These are phyloP conservation scores for Botia almorhae DNA, from an alignment of 2,797 vertebrate genomes.

Conservation along the genomic window DNA sequence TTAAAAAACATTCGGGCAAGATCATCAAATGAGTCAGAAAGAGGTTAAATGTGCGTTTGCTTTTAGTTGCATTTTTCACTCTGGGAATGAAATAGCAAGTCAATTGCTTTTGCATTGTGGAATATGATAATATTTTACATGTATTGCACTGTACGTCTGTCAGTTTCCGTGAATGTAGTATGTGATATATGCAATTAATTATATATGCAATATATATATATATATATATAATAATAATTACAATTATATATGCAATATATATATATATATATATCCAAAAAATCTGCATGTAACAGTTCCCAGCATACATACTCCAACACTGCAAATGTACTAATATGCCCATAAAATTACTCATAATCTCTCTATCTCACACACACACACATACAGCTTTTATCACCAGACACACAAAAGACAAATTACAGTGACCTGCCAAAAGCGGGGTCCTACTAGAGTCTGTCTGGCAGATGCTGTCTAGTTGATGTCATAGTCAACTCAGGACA, in stretches of 20 bases:
- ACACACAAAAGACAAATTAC: not conserved
- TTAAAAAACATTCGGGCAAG: no score
- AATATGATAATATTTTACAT: not conserved
- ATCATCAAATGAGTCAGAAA: no score
- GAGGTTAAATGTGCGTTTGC: no score
- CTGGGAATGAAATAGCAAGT: not conserved
- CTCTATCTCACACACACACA: not conserved
- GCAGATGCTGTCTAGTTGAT: not conserved
- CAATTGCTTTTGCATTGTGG: not conserved
- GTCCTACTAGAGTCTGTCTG: conserved; percentile 6
- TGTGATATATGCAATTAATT: no score
- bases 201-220: not conserved
- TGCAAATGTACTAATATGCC: not conserved
- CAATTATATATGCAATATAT: not conserved
- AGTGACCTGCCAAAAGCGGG: not conserved
- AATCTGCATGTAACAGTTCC: not conserved
- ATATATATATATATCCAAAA: not conserved
- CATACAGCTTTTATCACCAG: conserved; percentile 3
- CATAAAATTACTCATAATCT: not conserved
- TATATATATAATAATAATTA: no score
- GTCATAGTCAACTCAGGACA: conserved; percentile 3
- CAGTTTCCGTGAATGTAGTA: no score
- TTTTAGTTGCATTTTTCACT: not conserved
- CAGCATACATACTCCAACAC: not conserved
- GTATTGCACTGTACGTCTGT: no score